A percentile compares a stretch with the other conserved stretches of the same genome.
Evolutionary conservation across 2,797 vertebrate species (phyloP).

Genomic region (Muscicapa striata): DNA sequence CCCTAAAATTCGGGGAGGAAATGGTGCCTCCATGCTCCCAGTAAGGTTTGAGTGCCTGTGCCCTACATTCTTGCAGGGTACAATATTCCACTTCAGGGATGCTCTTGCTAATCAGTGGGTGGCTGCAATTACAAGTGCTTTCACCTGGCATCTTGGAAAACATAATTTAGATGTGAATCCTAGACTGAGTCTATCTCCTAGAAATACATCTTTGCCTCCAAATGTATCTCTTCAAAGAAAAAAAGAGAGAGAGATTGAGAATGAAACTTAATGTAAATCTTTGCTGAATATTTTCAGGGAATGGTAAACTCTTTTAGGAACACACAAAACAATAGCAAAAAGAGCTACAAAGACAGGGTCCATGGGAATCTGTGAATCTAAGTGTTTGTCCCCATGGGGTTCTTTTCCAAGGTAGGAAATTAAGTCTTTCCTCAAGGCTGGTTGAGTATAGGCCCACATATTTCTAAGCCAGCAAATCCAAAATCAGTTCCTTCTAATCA

Average conservation of each 20-base stretch:
- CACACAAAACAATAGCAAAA: not conserved
- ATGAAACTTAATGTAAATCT: not conserved
- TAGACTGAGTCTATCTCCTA: not conserved
- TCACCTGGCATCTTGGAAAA: not conserved
- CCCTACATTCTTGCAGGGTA: not conserved
- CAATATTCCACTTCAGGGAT: not conserved
- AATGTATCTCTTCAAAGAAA: not conserved
- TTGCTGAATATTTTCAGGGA: not conserved
- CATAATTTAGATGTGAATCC: accelerated
- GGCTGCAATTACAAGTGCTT: not conserved
- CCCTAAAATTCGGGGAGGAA: not conserved
- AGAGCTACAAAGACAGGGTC: not conserved
- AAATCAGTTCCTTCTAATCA: not conserved
- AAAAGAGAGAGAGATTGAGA: not conserved
- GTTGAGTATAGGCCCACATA: not conserved
- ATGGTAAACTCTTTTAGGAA: not conserved
- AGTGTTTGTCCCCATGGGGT: accelerated
- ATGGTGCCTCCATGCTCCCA: not conserved
- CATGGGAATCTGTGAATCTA: not conserved
- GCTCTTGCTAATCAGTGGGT: not conserved
- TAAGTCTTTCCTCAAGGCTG: not conserved
- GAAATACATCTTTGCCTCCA: not conserved
- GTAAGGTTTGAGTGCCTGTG: not conserved
- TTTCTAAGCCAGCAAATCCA: accelerated
- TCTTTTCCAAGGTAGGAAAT: not conserved